Evolutionary conservation across 2,797 vertebrate species (phyloP).

Genomic region (Brachymystax lenok): DNA sequence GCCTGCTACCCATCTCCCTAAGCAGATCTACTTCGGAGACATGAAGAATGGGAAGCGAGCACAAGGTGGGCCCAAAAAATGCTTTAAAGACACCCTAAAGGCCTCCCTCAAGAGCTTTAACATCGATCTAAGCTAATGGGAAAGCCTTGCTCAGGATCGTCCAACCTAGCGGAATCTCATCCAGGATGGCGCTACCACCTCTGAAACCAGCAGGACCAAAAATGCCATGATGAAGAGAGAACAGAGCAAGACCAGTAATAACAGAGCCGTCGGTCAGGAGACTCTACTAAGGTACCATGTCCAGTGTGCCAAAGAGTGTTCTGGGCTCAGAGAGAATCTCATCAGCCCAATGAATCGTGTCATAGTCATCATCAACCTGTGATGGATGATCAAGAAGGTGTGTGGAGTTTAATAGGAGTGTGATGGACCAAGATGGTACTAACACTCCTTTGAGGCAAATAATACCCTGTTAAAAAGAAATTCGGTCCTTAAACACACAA

Average conservation of each 20-base stretch:
- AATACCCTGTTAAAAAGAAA: slow-evolving; percentile 33
- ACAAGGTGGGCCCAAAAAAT: neutral
- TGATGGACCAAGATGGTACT: neutral
- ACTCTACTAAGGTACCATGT: neutral
- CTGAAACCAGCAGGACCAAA: too few relatives aligned
- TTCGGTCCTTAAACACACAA: slow-evolving; percentile 50
- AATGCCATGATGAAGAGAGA: too few relatives aligned
- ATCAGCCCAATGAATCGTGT: too few relatives aligned
- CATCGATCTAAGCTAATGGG: neutral
- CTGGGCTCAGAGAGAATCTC: neutral
- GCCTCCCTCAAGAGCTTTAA: neutral
- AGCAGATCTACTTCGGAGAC: too few relatives aligned
- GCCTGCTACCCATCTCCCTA: too few relatives aligned
- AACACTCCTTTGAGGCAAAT: slow-evolving; percentile 7
- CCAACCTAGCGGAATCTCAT: neutral
- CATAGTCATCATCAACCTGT: too few relatives aligned
- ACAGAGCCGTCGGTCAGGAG: neutral
- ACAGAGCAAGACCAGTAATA: too few relatives aligned
- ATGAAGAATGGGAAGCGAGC: neutral
- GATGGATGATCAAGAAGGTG: neutral
- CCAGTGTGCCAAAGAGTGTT: neutral
- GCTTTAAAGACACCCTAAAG: neutral
- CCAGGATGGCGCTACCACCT: neutral
- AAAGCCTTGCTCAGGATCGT: neutral
- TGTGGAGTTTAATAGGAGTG: neutral